phyloP scores from a whole-genome alignment of 2,888 invertebrate genomes.

The Scaptodrosophila latifasciaeformis region DNA sequence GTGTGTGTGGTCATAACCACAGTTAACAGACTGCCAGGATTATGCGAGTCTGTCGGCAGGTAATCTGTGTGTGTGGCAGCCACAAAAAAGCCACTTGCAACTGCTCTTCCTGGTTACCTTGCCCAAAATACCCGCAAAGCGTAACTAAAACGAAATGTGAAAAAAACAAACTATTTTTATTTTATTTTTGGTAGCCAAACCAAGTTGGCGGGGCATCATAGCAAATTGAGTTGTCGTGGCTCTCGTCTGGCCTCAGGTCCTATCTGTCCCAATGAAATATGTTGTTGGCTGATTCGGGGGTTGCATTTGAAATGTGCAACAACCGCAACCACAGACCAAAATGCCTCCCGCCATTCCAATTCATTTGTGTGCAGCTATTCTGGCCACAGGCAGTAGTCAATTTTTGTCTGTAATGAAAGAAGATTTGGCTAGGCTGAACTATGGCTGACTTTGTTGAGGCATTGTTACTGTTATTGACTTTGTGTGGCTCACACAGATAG shows the following conservation, averaged over 20 bases:
- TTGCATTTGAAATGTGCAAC: constrained; percentile 54
- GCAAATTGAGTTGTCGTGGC: constrained; percentile 40
- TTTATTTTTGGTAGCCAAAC: constrained; percentile 22
- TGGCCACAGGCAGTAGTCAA: constrained; percentile 25
- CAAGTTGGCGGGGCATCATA: constrained; percentile 25
- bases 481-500: neutral
- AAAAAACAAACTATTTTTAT: constrained; percentile 29
- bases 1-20: constrained; percentile 16
- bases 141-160: constrained; percentile 7
- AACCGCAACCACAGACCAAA: constrained; percentile 19
- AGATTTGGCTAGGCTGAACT: no score
- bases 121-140: constrained; percentile 10
- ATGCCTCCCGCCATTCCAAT: constrained; percentile 41
- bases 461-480: no score
- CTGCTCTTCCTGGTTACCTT: constrained; percentile 53
- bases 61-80: neutral
- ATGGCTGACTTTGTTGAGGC: no score
- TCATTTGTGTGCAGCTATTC: constrained; percentile 54
- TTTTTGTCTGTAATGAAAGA: neutral
- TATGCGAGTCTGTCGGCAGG: neutral
- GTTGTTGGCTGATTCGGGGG: constrained; percentile 33
- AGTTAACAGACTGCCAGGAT: neutral
- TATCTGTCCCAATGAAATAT: constrained; percentile 36
- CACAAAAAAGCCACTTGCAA: no score
- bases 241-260: neutral